These are phyloP conservation scores for Indicator indicator DNA, from an alignment of 2,113 vertebrate genomes.

Conservation along the genomic window DNA sequence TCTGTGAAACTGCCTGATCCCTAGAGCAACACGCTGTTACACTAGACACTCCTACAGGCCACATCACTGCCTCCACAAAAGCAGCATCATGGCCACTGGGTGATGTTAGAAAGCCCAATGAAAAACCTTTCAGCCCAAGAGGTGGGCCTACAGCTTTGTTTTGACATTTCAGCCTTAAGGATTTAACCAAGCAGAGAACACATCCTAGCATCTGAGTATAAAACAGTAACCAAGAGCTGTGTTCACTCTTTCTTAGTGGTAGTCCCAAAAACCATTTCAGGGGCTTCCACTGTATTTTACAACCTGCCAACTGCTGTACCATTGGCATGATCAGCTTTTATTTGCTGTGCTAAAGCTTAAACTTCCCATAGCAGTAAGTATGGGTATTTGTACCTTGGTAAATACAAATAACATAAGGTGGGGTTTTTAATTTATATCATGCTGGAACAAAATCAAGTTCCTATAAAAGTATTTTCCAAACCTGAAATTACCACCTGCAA, in stretches of 20 bases:
- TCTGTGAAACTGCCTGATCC: neutral
- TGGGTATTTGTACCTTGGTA: neutral
- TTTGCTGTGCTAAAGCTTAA: neutral
- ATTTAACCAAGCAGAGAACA: neutral
- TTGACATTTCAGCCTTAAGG: neutral
- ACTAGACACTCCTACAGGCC: neutral
- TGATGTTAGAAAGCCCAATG: neutral
- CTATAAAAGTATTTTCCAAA: neutral
- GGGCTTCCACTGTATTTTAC: neutral
- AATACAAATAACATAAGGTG: neutral
- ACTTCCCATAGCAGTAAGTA: neutral
- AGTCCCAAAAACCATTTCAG: neutral
- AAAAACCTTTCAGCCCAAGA: neutral
- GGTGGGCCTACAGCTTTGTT: neutral
- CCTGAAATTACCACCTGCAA: neutral
- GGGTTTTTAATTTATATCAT: neutral
- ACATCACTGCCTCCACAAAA: neutral
- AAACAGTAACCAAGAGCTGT: neutral
- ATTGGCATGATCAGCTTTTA: neutral
- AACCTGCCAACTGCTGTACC: neutral
- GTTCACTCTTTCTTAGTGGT: neutral
- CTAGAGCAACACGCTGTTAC: neutral
- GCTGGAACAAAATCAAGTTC: neutral
- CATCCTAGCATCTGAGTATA: neutral
- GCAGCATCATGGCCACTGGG: accelerated